A percentile compares a stretch with the other conserved stretches of the same genome.
Evolutionary conservation across 2,888 invertebrate species (phyloP).

Genomic region (Agapostemon virescens): DNA sequence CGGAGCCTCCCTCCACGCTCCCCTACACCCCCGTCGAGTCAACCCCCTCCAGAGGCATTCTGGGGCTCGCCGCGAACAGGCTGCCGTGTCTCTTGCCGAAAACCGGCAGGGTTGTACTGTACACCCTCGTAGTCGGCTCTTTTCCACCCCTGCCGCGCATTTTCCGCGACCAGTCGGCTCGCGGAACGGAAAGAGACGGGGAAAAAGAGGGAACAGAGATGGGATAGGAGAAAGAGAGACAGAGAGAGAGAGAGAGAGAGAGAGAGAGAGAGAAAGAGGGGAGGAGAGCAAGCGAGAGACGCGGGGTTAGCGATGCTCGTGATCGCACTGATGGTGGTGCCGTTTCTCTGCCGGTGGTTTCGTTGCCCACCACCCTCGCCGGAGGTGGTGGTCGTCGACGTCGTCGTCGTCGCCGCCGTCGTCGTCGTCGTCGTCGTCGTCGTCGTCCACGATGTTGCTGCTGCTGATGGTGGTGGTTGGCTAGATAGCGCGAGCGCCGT

Average conservation of each 20-base stretch:
- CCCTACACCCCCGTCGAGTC: not conserved
- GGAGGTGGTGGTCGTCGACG: not conserved
- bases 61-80: constrained; percentile 50
- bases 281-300: constrained; percentile 10
- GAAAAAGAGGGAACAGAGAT: not conserved
- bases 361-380: constrained; percentile 35
- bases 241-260: not conserved
- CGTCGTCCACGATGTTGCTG: constrained; percentile 14
- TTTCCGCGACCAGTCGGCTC: constrained; percentile 51
- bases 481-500: constrained; percentile 53
- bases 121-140: constrained; percentile 31
- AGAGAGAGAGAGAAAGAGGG: not conserved
- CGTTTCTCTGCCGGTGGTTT: constrained; percentile 43
- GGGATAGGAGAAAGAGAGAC: not conserved
- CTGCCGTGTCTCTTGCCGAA: constrained; percentile 54
- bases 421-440: not conserved
- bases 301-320: constrained; percentile 51
- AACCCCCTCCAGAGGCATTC: constrained; percentile 41
- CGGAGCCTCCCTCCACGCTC: constrained; percentile 32
- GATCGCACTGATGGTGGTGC: constrained; percentile 52
- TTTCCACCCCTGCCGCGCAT: constrained; percentile 67
- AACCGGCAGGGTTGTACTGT: constrained; percentile 35
- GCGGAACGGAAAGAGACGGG: not conserved
- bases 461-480: constrained; percentile 30
- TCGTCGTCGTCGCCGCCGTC: not conserved